A percentile compares a stretch with the other conserved stretches of the same genome.
Conservation (phyloP, 2,888 invertebrate genomes). For the Chrysina gloriosa region DNA sequence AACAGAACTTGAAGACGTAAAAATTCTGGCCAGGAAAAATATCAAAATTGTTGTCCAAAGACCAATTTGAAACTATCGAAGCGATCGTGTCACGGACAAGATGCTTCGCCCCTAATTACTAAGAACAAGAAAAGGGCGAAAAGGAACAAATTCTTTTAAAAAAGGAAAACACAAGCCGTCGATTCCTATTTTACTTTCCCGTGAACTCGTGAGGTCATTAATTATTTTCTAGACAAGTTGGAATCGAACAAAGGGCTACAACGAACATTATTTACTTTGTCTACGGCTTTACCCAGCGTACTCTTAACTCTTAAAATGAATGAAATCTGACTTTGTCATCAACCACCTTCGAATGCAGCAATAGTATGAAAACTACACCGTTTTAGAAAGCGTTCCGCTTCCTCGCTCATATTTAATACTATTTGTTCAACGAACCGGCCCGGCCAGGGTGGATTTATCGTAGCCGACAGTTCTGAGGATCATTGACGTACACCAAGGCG, state of each 20-base stretch:
- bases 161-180: background rate
- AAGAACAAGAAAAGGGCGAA: background rate
- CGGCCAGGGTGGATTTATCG: background rate
- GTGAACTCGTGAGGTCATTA: background rate
- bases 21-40: too few species aligned
- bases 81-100: too few species aligned
- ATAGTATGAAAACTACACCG: slow-evolving; percentile 3
- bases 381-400: background rate
- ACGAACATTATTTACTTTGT: slow-evolving; percentile 8
- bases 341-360: background rate
- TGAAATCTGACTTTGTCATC: slow-evolving; percentile 13
- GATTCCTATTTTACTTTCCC: background rate
- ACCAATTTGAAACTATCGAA: too few species aligned
- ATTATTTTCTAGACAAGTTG: slow-evolving; percentile 1
- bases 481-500: background rate
- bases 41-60: too few species aligned
- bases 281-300: background rate
- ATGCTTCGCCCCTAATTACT: background rate
- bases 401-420: slow-evolving; percentile 8
- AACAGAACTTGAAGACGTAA: too few species aligned
- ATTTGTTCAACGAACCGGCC: background rate
- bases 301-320: background rate
- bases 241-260: background rate
- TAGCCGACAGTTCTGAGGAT: background rate
- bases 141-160: background rate